Evolutionary conservation across 92 coral and sea anemone genomes (phyloP), one percentile per base, ranked within the genome.

Genomic region (Nematostella vectensis): DNA sequence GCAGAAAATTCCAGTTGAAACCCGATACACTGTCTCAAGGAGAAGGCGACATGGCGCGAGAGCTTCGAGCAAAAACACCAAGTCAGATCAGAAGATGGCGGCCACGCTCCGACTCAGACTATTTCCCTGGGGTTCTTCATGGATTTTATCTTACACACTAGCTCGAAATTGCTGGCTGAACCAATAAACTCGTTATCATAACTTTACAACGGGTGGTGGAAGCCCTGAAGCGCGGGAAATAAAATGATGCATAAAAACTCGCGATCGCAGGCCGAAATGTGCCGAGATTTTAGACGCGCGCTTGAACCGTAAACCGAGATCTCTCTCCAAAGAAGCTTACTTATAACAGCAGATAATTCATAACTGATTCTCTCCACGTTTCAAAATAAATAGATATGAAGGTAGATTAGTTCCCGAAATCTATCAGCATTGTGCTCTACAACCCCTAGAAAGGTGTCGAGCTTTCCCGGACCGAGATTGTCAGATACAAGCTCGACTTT

Each of bases 401-500:
- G 55, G 55, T 66, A 62, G 31, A 66, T 54, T 51, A 66, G 63
- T 66, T 47, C 50, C 57, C 55, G 28, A 44, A 67, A 76, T 65
- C 71, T 58, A 48, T 76, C 71, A 76, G 58, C 67, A 54, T 59
- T 61, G 47, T 55, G 57, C 47, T n/a, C n/a, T 48, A 54, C 38
- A 55, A 51, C 55, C 50, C 72, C 22, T n/a, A n/a, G 55, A 38
- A 63, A 66, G 61, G 72, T 66, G 72, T 52, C 52, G 72, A 58
- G 23, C 63, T 48, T 38, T 30, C 54, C 60, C 48, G 48, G 36
- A 63, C 64, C 58, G 59, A 76, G 59, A 79, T 72, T 67, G 88
- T 75, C 76, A 82, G 95, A 67, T 87, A 80, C 72, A 66, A 66
- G 57, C 63, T 62, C 54, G 18, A 80, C 88, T 51, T 85, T 85